Base-by-base conservation (phyloP, 2,797 vertebrate species). In the Loris lydekkerianus region DNA sequence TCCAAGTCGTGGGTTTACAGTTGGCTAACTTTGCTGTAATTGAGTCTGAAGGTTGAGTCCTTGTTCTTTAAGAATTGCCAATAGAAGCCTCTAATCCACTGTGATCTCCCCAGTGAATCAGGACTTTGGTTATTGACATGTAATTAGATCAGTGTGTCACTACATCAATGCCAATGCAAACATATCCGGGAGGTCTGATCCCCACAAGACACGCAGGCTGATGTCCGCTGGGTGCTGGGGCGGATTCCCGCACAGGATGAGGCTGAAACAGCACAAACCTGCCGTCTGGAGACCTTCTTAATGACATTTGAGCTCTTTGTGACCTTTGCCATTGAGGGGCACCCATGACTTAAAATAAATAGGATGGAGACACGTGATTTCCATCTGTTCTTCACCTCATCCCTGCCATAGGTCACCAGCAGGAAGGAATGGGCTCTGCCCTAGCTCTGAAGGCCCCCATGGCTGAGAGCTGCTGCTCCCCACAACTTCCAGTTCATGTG, bases 111-210 rank as follows among this genome's bases (percentile, higher is more conserved):
- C 96, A 65, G 98, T 91, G 96, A 97, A 97, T 97, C 97, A 88
- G 97, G 98, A 98, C 97, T 97, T 98, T 95, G 98, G 98, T 98
- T 99, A 99, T 99, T 99, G 99, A 99, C 99, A 97, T 99, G 98
- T 99, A 99, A 99, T 99, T 99, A 99, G 99, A 99, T 99, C 99
- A 99, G 98, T 97, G 98, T 99, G 98, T 99, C 98, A 99, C 98
- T 98, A 98, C 97, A 97, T 99, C 98, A 98, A 98, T 99, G 99
- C 99, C 98, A 98, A 98, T 98, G 98, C 99, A 99, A 99, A 99
- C 98, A 99, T 98, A 98, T 85, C 93, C 58, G 97, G 98, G 97
- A 96, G 97, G 49, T 53, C 98, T 98, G 99, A 98, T 99, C 98
- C 98, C 98, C 98, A 97, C 97, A 98, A 98, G 98, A 99, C 99